These are phyloP conservation scores for Euura saliciscinereae DNA, from an alignment of 1,140 invertebrate species.

Conservation along the genomic window DNA sequence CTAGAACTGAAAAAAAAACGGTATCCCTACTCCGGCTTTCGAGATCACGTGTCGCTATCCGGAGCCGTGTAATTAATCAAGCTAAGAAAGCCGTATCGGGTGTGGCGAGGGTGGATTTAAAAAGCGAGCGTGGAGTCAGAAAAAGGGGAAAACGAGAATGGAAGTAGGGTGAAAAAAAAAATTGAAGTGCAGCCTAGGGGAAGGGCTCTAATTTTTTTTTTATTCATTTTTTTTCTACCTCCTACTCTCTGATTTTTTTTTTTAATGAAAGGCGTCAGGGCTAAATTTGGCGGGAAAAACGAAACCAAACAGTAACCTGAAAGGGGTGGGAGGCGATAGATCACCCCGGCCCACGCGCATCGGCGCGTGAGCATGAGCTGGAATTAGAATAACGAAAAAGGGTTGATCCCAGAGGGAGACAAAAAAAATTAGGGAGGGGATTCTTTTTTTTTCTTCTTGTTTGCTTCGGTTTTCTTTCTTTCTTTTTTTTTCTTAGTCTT, in stretches of 20 bases:
- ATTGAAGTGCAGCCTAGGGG: too few relatives aligned
- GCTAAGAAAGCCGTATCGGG: constrained; percentile 30
- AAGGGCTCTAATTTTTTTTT: too few relatives aligned
- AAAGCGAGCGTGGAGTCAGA: not conserved
- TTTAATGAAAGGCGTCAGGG: not conserved
- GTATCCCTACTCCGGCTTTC: not conserved
- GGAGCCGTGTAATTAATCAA: constrained; percentile 51
- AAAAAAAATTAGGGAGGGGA: not conserved
- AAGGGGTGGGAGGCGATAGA: constrained; percentile 49
- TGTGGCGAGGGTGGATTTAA: not conserved
- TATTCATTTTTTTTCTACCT: too few relatives aligned
- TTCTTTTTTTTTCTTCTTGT: not conserved
- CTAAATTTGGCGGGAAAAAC: constrained; percentile 58
- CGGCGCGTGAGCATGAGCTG: constrained; percentile 23
- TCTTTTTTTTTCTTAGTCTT: too few relatives aligned
- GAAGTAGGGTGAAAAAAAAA: not conserved
- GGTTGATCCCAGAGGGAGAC: not conserved
- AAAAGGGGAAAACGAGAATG: not conserved
- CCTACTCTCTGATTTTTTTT: too few relatives aligned
- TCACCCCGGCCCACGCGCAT: constrained; percentile 44
- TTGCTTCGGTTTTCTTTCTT: not conserved
- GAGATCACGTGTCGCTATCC: constrained; percentile 24
- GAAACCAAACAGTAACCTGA: constrained; percentile 47
- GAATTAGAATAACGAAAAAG: constrained; percentile 7
- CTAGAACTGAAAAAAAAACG: not conserved